A percentile compares a stretch with the other conserved stretches of the same genome.
Evolutionary conservation across 2,113 vertebrate species (phyloP).

Genomic region (Tautogolabrus adspersus): DNA sequence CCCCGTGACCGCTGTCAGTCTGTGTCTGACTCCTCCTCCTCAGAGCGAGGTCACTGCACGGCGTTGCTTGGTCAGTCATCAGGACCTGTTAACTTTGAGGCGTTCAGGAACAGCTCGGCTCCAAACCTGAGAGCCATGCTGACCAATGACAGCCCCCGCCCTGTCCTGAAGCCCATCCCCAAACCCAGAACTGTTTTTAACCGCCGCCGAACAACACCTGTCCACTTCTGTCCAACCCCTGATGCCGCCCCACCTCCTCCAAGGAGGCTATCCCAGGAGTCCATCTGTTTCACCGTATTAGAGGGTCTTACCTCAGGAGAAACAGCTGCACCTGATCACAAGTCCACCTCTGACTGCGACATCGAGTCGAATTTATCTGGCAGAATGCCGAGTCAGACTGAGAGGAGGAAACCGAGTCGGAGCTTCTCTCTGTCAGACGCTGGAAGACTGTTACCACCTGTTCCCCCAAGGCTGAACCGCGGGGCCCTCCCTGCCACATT

Average conservation of each 20-base stretch:
- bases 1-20: slow-evolving; percentile 72
- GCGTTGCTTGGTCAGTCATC: background rate
- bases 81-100: slow-evolving; percentile 46
- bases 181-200: slow-evolving; percentile 94
- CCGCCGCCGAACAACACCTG: slow-evolving; percentile 72
- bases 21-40: slow-evolving; percentile 52
- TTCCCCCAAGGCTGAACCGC: slow-evolving; percentile 76
- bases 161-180: slow-evolving; percentile 86
- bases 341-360: slow-evolving; percentile 35
- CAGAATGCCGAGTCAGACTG: too few relatives aligned
- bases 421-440: slow-evolving; percentile 58
- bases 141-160: slow-evolving; percentile 21
- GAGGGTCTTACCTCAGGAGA: slow-evolving; percentile 76
- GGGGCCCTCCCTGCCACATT: slow-evolving; percentile 16
- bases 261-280: slow-evolving; percentile 72
- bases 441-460: slow-evolving; percentile 59
- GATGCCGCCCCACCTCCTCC: slow-evolving; percentile 8
- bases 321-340: background rate
- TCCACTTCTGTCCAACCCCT: slow-evolving; percentile 28
- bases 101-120: slow-evolving; percentile 61
- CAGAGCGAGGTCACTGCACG: background rate
- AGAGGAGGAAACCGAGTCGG: slow-evolving; percentile 31
- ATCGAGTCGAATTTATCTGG: background rate
- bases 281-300: slow-evolving; percentile 71
- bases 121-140: slow-evolving; percentile 68